Evolutionary conservation across 2,113 vertebrate species (phyloP).

Genomic region (Alethe diademata): DNA sequence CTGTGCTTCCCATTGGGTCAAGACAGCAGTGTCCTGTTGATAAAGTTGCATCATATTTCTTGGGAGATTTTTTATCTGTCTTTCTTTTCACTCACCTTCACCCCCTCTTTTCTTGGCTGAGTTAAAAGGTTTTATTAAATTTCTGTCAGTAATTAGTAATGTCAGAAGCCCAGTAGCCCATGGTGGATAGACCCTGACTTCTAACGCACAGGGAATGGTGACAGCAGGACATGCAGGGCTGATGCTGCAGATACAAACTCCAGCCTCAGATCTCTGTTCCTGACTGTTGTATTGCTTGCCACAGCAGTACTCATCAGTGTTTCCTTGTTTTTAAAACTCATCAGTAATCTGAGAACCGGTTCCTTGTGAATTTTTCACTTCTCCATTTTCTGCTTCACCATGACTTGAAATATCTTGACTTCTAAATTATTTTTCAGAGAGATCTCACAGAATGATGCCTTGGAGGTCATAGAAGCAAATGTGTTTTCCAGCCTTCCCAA

Average conservation of each 20-base stretch:
- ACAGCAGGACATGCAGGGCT: not conserved
- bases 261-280: not conserved
- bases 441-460: slow-evolving; percentile 80
- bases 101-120: not conserved
- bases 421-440: slow-evolving; percentile 74
- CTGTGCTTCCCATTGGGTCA: not conserved
- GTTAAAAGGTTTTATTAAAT: not conserved
- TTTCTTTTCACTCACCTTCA: not conserved
- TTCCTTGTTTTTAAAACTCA: not conserved
- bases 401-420: not conserved
- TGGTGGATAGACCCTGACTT: not conserved
- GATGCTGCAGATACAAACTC: not conserved
- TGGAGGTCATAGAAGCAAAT: slow-evolving; percentile 79
- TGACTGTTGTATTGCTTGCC: not conserved
- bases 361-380: not conserved
- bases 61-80: not conserved
- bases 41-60: not conserved
- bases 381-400: not conserved
- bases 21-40: not conserved
- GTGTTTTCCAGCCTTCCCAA: slow-evolving; percentile 77
- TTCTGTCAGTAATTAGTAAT: not conserved
- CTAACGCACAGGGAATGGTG: not conserved
- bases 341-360: not conserved
- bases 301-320: not conserved
- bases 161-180: not conserved